phyloP scores from a whole-genome alignment of 2,113 vertebrate genomes.

The Notarius lentiginosus region DNA sequence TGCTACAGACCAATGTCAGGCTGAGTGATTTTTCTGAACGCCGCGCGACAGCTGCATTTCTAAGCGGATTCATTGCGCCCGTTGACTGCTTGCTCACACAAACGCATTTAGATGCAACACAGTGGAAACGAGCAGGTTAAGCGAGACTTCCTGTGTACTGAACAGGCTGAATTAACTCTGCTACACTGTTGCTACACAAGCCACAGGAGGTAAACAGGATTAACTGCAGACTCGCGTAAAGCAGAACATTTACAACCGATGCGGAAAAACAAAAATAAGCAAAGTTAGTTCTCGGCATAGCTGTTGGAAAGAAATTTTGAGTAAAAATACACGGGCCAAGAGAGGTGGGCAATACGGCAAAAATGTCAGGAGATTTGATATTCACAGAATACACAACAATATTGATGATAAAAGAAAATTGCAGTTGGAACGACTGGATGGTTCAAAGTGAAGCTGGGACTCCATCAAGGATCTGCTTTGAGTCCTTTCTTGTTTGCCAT shows the following conservation, averaged over 20 bases:
- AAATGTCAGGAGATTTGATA: not conserved
- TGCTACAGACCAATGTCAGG: not conserved
- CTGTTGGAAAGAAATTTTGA: not conserved
- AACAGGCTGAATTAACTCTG: conserved; percentile 1
- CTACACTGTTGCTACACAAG: not conserved
- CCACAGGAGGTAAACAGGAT: conserved; percentile 10
- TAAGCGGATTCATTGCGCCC: conserved; percentile 2
- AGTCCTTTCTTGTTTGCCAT: no score
- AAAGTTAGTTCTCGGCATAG: not conserved
- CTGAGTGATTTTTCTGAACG: conserved; percentile 21
- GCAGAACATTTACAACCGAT: not conserved
- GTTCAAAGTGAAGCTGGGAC: no score
- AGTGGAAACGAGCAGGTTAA: conserved; percentile 13
- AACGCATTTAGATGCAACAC: not conserved
- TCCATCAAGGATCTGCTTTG: no score
- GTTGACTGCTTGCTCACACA: not conserved
- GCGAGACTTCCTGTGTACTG: not conserved
- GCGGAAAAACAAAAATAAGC: not conserved
- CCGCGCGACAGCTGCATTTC: not conserved
- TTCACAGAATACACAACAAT: not conserved
- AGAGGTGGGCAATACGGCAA: not conserved
- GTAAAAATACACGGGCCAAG: not conserved
- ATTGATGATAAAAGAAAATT: no score
- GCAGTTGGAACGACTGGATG: no score
- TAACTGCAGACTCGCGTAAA: conserved; percentile 4